Evolutionary conservation across 1,140 invertebrate genomes (phyloP).

Genomic region (Eupristina koningsbergeri): DNA sequence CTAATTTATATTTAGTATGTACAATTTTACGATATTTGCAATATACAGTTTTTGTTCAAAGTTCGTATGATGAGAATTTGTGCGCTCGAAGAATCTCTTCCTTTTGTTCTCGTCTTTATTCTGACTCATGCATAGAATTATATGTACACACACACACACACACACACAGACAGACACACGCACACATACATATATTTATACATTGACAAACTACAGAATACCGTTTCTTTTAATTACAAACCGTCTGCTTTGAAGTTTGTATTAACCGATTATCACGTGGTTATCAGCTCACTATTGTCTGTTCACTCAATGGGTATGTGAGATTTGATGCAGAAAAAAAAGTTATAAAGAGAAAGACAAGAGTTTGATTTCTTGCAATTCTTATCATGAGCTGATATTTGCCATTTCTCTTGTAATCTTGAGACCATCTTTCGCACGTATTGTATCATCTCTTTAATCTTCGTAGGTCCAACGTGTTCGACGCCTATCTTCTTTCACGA

Average conservation of each 20-base stretch:
- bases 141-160: too few relatives aligned
- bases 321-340: background rate
- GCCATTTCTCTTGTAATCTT: slow-evolving; percentile 44
- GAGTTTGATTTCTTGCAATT: background rate
- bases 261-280: slow-evolving; percentile 26
- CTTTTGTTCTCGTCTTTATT: too few relatives aligned
- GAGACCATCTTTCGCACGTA: slow-evolving; percentile 29
- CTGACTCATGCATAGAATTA: too few relatives aligned
- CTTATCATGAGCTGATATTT: slow-evolving; percentile 42
- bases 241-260: slow-evolving; percentile 43
- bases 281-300: background rate
- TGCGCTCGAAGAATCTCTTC: too few relatives aligned
- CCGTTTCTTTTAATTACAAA: slow-evolving; percentile 64
- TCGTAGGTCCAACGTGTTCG: slow-evolving; percentile 37
- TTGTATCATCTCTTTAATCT: slow-evolving; percentile 13
- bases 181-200: too few relatives aligned
- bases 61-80: too few relatives aligned
- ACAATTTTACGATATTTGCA: too few relatives aligned
- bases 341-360: background rate
- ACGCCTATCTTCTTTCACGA: slow-evolving; percentile 37
- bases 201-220: too few relatives aligned
- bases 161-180: too few relatives aligned
- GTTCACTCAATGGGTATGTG: background rate
- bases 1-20: too few relatives aligned
- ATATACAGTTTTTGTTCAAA: too few relatives aligned